Percentiles rank a stretch among this genome's conserved stretches.
These are phyloP conservation scores for Galemys pyrenaicus DNA, from an alignment of 2,113 vertebrate species.

Conservation along the genomic window DNA sequence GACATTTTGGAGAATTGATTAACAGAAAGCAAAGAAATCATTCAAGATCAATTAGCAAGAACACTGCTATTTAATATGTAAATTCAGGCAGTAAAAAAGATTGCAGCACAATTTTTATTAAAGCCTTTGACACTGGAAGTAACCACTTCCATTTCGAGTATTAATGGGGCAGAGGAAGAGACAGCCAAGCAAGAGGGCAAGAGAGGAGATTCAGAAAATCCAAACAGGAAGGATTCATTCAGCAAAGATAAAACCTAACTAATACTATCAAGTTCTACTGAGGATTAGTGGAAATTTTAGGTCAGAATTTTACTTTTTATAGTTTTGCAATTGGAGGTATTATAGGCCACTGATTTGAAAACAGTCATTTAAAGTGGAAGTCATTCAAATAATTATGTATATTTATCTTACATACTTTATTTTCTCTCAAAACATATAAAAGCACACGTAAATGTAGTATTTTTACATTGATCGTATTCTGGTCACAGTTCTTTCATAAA, in stretches of 20 bases:
- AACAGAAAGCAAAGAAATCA: slow-evolving; percentile 2
- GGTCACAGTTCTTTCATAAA: slow-evolving; percentile 1
- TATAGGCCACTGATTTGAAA: slow-evolving; percentile 24
- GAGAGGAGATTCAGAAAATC: neutral
- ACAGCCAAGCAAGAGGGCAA: neutral
- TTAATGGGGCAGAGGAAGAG: slow-evolving; percentile 1
- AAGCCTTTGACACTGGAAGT: neutral
- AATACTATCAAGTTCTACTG: neutral
- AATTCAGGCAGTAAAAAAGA: neutral
- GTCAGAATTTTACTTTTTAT: neutral
- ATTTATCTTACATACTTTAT: neutral
- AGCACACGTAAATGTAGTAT: neutral
- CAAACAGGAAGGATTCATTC: neutral
- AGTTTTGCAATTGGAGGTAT: neutral
- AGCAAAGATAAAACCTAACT: neutral
- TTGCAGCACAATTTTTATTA: neutral
- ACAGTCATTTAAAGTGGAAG: neutral
- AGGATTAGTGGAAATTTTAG: neutral
- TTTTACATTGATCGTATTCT: neutral
- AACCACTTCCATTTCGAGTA: neutral
- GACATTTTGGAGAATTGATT: slow-evolving; percentile 8
- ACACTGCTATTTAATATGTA: slow-evolving; percentile 40
- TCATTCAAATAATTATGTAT: slow-evolving; percentile 24
- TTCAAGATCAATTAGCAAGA: slow-evolving; percentile 55
- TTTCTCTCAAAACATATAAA: slow-evolving; percentile 48